phyloP scores from a whole-genome alignment of 2,113 vertebrate genomes.

The Xenopus borealis region DNA sequence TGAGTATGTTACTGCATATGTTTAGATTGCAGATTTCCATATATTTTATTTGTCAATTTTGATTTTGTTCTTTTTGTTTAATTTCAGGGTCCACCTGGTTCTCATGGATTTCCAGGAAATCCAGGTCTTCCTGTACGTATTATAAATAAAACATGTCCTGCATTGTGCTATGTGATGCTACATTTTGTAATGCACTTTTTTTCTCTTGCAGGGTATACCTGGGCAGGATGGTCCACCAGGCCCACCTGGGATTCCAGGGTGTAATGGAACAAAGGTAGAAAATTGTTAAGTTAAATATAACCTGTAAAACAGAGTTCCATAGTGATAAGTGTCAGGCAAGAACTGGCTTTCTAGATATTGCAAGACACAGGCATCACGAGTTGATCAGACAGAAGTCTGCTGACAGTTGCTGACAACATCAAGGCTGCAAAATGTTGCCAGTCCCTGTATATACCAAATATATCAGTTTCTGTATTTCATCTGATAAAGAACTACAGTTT shows the following conservation, averaged over 20 bases:
- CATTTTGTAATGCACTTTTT: background rate
- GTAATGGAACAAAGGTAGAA: constrained; percentile 93
- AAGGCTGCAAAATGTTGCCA: too few species aligned
- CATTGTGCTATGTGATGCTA: background rate
- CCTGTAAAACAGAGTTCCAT: background rate
- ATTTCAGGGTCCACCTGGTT: constrained; percentile 82
- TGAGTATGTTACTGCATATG: too few species aligned
- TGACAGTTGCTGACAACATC: too few species aligned
- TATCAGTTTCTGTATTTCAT: too few species aligned
- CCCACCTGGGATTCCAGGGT: constrained; percentile 87
- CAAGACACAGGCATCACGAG: too few species aligned
- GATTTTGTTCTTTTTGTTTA: constrained; percentile 32
- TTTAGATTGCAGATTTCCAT: too few species aligned
- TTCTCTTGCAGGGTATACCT: constrained; percentile 79
- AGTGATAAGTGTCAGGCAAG: too few species aligned
- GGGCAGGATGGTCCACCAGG: constrained; percentile 91
- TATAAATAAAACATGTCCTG: background rate
- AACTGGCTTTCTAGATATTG: too few species aligned
- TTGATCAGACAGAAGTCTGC: too few species aligned
- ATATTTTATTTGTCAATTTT: too few species aligned
- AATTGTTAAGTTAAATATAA: background rate
- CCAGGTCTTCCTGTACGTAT: constrained; percentile 89
- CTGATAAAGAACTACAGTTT: too few species aligned
- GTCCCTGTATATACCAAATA: too few species aligned
- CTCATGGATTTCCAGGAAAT: constrained; percentile 87